Base-by-base conservation (phyloP, 1,140 invertebrate species). In the Drosophila ogumai region DNA sequence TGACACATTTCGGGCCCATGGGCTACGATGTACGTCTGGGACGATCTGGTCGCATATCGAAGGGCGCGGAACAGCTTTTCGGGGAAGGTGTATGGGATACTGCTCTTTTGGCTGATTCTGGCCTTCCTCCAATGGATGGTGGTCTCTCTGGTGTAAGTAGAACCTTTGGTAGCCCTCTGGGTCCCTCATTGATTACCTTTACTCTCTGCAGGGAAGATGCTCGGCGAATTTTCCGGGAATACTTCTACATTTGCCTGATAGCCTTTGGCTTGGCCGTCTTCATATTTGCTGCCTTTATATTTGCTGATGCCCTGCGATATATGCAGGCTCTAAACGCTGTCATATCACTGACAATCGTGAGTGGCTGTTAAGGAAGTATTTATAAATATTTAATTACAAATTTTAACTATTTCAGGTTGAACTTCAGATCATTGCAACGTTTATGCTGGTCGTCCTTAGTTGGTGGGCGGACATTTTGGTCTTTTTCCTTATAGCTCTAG, bases 251-350 rank as follows among this genome's bases (percentile, higher is more conserved):
- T 17, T 43, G 60, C 3, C 17, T 79, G 1, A 8, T 34, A 17
- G 65, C 74, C 9, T 86, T 86, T 50, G 22, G 1, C 9, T 3
- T 78, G 43, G 73, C 58, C 15, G 10, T 86, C 5, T 0, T 65
- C 0, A 0, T 78, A 0, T 64, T 85, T 7, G 7, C 3, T 0
- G 1, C 81, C 12, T 85, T 81, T 4, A 69, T 85, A 31, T 86
- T 77, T 12, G 4, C 52, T 25, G 78, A 86, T 47, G 72, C 36
- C 15, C 2, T 85, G 40, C 81, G 81, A 0, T 81, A 66, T n/a
- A 34, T 49, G 1, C 49, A 17, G 1, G 3, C 15, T 1, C 0
- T 81, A 0, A 86, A 77, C 25, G 66, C 46, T n/a, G 1, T 80
- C 0, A 1, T 67, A 0, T 19, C 43, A 32, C 17, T 85, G 2